Evolutionary conservation across 92 coral and sea anemone species (phyloP), one percentile per base, ranked within the genome.

Genomic region (Desmophyllum pertusum): DNA sequence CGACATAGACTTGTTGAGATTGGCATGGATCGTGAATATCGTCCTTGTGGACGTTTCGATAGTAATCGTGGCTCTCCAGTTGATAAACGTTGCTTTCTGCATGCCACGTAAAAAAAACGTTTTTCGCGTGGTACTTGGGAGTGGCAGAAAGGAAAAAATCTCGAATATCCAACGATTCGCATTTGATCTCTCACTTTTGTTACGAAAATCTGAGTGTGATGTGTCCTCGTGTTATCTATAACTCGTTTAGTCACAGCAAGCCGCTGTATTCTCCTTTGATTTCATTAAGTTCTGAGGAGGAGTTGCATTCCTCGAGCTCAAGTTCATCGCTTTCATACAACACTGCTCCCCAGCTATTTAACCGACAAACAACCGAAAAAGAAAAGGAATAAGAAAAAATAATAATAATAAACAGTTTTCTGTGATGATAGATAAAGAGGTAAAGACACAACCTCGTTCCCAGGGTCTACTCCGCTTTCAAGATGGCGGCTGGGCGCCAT

Each of bases 141-240:
- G 57, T 88, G 19, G 89, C 63, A 2, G 91, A 66, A 30, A 86
- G 78, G 70, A 80, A 59, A 38, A 37, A 14, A 55, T 79, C 77
- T 6, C 51, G 70, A 31, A 19, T 86, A 31, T 36, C 80, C 25
- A 84, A 90, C 13, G 98, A 94, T 62, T 88, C 88, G 9, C 95
- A 91, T 76, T 59, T 94, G 79, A 89, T 94, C 36, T 94, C 98
- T 19, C 83, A 90, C 63, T 89, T 94, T 25, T 94, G 98, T 73
- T 73, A 89, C 40, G 90, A 81, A 37, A 94, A 94, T 57, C 90
- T 92, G 2, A 72, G 84, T 29, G 50, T 59, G 7, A 88, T 94
- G 82, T 90, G 91, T 25, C 80, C 93, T 2, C 46, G 77, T 33
- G 57, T 88, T 11, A 10, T 91, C n/a, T 19, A 39, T 30, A 79